Percentiles rank a stretch among this genome's conserved stretches.
Conservation (phyloP, 92 coral and sea anemone species). For the Paragorgia papillata region DNA sequence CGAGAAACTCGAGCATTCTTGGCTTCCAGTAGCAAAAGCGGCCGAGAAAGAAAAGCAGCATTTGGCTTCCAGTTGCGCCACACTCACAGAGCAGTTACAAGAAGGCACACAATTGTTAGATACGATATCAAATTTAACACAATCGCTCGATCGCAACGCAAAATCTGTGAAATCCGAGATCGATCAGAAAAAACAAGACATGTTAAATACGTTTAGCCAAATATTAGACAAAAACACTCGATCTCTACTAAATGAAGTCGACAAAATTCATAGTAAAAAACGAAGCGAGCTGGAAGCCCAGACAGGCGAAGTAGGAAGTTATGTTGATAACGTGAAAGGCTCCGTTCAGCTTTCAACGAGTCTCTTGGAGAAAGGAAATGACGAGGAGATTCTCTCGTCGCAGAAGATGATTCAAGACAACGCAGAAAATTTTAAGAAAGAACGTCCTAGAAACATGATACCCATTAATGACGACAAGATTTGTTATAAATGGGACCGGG, state of each 20-base stretch:
- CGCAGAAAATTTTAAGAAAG: neutral
- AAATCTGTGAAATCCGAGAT: neutral
- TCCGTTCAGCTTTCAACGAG: neutral
- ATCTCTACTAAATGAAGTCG: neutral
- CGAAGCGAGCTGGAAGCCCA: neutral
- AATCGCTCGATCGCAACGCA: neutral
- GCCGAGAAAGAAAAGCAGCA: neutral
- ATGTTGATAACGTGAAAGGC: conserved; percentile 3
- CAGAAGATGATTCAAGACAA: neutral
- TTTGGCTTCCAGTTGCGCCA: neutral
- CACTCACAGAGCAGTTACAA: neutral
- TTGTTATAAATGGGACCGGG: too few relatives aligned
- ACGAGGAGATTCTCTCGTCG: neutral
- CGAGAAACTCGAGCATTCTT: neutral
- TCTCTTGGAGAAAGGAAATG: neutral
- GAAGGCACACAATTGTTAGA: neutral
- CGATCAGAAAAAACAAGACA: neutral
- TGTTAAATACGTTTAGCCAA: neutral
- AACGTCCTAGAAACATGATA: neutral
- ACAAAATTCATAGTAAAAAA: neutral
- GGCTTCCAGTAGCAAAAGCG: neutral
- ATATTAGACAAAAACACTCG: neutral
- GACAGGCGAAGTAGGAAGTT: neutral
- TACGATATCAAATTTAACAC: neutral
- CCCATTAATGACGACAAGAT: neutral